Conservation (phyloP, 2,797 vertebrate species). For the Spizella passerina region DNA sequence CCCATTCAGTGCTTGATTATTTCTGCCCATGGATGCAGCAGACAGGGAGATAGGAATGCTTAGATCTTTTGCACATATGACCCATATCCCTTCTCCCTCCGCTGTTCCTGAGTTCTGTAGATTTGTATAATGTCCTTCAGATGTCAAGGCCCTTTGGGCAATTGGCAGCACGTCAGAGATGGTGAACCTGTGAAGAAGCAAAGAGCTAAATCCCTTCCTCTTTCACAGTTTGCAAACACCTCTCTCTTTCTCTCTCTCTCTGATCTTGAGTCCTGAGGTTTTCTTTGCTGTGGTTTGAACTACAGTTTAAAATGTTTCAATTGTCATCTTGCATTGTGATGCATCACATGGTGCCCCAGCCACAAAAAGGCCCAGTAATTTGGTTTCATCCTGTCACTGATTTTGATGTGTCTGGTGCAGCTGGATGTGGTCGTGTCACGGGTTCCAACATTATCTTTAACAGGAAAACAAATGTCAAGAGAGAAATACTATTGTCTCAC, state of each 20-base stretch:
- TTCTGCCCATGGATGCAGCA: background rate
- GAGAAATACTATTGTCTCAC: constrained; percentile 59
- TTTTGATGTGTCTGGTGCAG: constrained; percentile 71
- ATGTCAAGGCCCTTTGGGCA: constrained; percentile 51
- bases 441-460: constrained; percentile 71
- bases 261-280: constrained; percentile 69
- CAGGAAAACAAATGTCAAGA: constrained; percentile 70
- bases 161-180: constrained; percentile 46
- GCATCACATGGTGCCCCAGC: constrained; percentile 68
- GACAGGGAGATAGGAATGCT: constrained; percentile 31
- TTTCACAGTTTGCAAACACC: constrained; percentile 65
- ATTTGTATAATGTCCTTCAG: constrained; percentile 58
- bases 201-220: constrained; percentile 55
- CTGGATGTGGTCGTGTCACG: constrained; percentile 71
- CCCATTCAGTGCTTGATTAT: background rate
- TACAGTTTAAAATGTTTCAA: constrained; percentile 68
- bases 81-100: background rate
- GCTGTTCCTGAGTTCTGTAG: background rate
- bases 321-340: constrained; percentile 71
- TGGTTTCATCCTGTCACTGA: constrained; percentile 71
- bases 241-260: constrained; percentile 60
- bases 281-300: constrained; percentile 72
- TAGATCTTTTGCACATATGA: constrained; percentile 18
- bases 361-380: constrained; percentile 70
- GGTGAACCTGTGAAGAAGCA: constrained; percentile 54